Percentiles rank a stretch among this genome's conserved stretches.
Conservation (phyloP, 2,797 vertebrate genomes). For the Ispidina lecontei region DNA sequence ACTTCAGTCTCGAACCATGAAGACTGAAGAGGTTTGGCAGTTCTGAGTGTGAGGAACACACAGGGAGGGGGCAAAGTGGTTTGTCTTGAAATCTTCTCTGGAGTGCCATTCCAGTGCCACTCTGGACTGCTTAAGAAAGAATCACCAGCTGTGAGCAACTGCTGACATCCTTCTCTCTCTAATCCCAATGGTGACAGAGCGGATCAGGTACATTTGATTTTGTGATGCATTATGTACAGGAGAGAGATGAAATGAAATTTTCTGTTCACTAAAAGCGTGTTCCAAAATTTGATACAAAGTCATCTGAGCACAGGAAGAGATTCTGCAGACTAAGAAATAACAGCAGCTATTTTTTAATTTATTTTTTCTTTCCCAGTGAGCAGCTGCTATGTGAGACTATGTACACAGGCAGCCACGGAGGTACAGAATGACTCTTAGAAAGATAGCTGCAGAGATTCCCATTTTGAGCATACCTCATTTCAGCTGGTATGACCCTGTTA, state of each 20-base stretch:
- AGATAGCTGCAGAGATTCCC: neutral
- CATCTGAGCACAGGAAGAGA: neutral
- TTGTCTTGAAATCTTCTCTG: neutral
- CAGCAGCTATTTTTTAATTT: neutral
- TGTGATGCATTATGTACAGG: neutral
- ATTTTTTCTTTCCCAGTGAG: neutral
- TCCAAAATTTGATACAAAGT: neutral
- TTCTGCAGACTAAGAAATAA: neutral
- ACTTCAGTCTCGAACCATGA: neutral
- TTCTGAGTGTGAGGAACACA: neutral
- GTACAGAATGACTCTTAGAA: neutral
- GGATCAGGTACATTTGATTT: neutral
- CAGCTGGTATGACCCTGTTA: neutral
- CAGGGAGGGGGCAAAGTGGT: fast-evolving
- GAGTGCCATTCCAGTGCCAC: neutral
- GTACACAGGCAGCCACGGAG: neutral
- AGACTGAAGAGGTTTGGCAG: neutral
- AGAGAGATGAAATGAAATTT: neutral
- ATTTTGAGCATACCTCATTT: neutral
- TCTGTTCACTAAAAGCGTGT: neutral
- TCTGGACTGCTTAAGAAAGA: neutral
- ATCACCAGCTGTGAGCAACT: neutral
- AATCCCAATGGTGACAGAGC: neutral
- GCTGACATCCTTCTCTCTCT: neutral
- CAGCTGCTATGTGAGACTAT: neutral